Base-by-base conservation (phyloP, 2,888 invertebrate genomes). In the Leuctra nigra region DNA sequence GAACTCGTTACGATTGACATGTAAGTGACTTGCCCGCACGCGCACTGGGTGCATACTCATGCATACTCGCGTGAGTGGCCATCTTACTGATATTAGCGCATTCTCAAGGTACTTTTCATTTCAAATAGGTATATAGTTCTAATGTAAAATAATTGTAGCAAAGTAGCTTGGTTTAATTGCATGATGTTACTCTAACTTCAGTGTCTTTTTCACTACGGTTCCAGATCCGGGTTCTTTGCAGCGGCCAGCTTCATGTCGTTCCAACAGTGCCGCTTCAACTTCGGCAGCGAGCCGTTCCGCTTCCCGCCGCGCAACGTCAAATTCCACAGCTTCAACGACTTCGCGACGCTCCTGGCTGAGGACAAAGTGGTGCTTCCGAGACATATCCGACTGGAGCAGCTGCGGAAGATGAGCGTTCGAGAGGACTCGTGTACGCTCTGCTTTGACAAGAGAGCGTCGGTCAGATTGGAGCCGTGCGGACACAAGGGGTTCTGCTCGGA, bases 211-310 rank as follows among this genome's bases (percentile, higher is more conserved):
- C n/a, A n/a, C n/a, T n/a, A n/a, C n/a, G 50, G 61, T 72, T 72
- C 35, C 70, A 91, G 90, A 64, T 80, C 81, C 64, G 94, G 94
- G 25, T 94, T 91, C 73, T 95, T 91, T 74, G 93, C 95, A 7
- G 95, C 93, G 2, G 95, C 94, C 2, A 94, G 92, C 71, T 94
- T 95, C 72, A 95, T 94, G 94, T 91, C 93, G 61, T 95, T 92
- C 77, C 95, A 96, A 70, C 94, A 94, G 69, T 93, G 93, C 73
- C 79, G 84, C 50, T 95, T 95, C 74, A 95, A 95, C 75, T 95
- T 95, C 73, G 95, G 95, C 54, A 77, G 82, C 59, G 78, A 82
- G 61, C 83, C 87, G 1, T 95, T 94, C 73, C 76, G 75, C 64
- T 85, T 76, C 76, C 86, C 91, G 39, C 93, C 94, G 0, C 70